phyloP scores from a whole-genome alignment of 2,113 vertebrate genomes.

The Tupaia tana region DNA sequence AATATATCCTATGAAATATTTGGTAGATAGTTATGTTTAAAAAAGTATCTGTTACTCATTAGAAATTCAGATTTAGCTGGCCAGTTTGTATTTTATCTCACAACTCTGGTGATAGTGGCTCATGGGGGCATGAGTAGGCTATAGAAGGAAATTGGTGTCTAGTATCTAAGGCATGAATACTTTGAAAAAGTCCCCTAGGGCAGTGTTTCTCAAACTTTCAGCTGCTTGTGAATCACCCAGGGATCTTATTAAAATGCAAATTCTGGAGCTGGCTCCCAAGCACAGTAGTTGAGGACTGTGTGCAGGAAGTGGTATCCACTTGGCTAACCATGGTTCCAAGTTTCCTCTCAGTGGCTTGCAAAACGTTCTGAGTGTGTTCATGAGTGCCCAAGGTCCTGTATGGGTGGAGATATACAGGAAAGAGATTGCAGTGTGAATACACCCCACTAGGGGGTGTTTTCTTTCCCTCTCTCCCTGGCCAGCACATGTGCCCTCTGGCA shows the following conservation, averaged over 20 bases:
- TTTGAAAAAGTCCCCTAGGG: not conserved
- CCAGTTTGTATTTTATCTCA: not conserved
- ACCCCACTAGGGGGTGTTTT: no score
- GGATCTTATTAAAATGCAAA: not conserved
- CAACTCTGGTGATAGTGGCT: not conserved
- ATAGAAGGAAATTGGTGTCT: not conserved
- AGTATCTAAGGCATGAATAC: not conserved
- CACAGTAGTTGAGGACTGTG: no score
- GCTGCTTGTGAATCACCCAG: not conserved
- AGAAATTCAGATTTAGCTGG: slow-evolving; percentile 10
- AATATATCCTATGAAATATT: slow-evolving; percentile 8
- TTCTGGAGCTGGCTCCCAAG: not conserved
- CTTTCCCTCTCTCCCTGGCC: no score
- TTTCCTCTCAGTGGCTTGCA: no score
- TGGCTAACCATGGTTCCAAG: no score
- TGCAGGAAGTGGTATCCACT: no score
- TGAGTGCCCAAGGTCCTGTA: no score
- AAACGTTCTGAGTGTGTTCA: no score
- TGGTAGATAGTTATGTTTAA: not conserved
- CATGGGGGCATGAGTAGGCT: rapidly evolving
- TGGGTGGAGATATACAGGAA: no score
- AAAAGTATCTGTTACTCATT: not conserved
- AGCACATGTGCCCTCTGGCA: no score
- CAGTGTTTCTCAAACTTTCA: not conserved
- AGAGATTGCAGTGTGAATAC: no score